Percentiles rank a stretch among this genome's conserved stretches.
Conservation (phyloP, 2,888 invertebrate species). For the Clusia tigrina region DNA sequence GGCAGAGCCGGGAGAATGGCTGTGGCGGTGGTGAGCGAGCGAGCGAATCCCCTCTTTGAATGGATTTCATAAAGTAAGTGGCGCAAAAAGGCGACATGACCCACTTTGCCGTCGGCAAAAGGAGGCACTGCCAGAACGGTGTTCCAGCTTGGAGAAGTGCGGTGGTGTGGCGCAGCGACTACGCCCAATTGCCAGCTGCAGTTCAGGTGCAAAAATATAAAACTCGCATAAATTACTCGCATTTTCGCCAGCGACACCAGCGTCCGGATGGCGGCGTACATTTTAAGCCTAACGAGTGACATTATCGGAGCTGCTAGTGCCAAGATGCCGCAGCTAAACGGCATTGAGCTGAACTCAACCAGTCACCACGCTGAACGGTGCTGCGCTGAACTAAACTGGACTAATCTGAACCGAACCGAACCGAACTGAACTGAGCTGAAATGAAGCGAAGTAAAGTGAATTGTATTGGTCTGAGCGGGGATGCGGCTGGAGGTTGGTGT, state of each 20-base stretch:
- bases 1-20: too few relatives aligned
- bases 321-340: too few relatives aligned
- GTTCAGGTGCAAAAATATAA: constrained; percentile 5
- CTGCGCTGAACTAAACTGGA: too few relatives aligned
- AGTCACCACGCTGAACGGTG: too few relatives aligned
- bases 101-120: background rate
- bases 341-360: too few relatives aligned
- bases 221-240: background rate
- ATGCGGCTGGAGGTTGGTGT: background rate
- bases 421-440: too few relatives aligned
- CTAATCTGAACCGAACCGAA: too few relatives aligned
- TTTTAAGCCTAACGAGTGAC: background rate
- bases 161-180: background rate
- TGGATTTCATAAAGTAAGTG: too few relatives aligned
- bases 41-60: too few relatives aligned
- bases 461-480: too few relatives aligned
- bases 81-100: background rate
- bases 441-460: too few relatives aligned
- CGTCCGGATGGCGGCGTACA: background rate
- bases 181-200: background rate
- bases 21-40: too few relatives aligned
- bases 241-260: background rate
- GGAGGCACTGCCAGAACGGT: background rate
- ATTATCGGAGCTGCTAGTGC: background rate
- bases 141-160: background rate